These are phyloP conservation scores for Elephas maximus DNA, from an alignment of 2,113 vertebrate species.

Conservation along the genomic window DNA sequence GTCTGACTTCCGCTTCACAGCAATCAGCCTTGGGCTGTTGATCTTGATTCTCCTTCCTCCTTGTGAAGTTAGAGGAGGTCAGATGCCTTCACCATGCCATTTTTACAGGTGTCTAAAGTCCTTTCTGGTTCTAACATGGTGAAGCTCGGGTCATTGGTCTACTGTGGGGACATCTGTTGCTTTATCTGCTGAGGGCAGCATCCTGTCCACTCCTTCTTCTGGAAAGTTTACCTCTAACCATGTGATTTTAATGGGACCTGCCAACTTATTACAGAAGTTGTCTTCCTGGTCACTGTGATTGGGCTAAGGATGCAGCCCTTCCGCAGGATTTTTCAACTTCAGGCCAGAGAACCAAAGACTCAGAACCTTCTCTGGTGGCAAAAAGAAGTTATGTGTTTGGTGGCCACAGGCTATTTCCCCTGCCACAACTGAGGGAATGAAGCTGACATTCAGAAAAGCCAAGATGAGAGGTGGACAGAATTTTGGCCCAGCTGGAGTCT, in stretches of 20 bases:
- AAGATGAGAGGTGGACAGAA: not conserved
- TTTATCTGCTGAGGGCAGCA: not conserved
- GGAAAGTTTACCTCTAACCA: not conserved
- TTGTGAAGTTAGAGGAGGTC: no score
- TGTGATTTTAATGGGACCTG: not conserved
- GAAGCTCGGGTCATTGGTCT: not conserved
- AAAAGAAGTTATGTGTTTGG: not conserved
- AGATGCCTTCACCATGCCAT: no score
- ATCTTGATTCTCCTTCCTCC: no score
- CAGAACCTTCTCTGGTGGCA: not conserved
- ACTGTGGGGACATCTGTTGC: not conserved
- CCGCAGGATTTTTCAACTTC: not conserved
- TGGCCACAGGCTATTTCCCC: not conserved
- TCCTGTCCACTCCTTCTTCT: not conserved
- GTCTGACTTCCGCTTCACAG: no score
- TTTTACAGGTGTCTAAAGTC: not conserved
- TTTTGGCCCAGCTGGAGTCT: not conserved
- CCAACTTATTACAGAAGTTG: not conserved
- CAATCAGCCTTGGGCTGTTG: no score
- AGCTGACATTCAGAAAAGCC: not conserved
- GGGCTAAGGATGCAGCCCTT: not conserved
- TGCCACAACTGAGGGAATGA: not conserved
- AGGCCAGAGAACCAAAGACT: constrained; percentile 11
- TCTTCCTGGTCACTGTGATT: not conserved
- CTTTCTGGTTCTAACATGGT: not conserved